phyloP scores from a whole-genome alignment of 2,113 vertebrate genomes.

The Tinamus guttatus region DNA sequence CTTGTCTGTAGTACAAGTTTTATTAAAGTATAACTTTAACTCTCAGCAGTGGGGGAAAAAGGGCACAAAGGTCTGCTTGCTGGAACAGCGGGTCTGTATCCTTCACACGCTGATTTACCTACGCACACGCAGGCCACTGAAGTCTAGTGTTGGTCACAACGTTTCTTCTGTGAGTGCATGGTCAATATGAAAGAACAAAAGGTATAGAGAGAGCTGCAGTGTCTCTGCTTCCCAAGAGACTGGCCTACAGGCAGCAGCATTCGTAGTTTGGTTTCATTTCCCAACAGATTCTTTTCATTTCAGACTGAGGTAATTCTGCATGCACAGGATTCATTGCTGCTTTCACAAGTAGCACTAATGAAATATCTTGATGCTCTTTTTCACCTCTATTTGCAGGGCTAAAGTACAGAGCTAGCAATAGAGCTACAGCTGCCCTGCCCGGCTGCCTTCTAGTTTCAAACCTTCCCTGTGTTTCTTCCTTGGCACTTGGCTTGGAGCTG shows the following conservation, averaged over 20 bases:
- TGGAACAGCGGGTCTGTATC: not conserved
- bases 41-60: not conserved
- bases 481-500: not conserved
- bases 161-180: not conserved
- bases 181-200: not conserved
- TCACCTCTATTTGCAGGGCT: not conserved
- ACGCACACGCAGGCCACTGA: rapidly evolving
- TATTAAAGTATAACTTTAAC: not conserved
- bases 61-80: not conserved
- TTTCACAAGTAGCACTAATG: not conserved
- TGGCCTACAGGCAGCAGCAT: not conserved
- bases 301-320: not conserved
- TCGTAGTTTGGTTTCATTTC: not conserved
- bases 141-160: not conserved
- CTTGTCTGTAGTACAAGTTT: not conserved
- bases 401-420: not conserved
- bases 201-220: not conserved
- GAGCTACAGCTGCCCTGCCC: not conserved
- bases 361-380: not conserved
- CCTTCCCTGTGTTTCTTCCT: not conserved
- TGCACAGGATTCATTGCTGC: rapidly evolving
- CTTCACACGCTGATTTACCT: not conserved
- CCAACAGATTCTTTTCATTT: not conserved
- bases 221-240: rapidly evolving
- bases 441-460: not conserved